Percentiles rank a stretch among this genome's conserved stretches.
Evolutionary conservation across 2,888 invertebrate species (phyloP).

Genomic region (Acanthopleura granulata): DNA sequence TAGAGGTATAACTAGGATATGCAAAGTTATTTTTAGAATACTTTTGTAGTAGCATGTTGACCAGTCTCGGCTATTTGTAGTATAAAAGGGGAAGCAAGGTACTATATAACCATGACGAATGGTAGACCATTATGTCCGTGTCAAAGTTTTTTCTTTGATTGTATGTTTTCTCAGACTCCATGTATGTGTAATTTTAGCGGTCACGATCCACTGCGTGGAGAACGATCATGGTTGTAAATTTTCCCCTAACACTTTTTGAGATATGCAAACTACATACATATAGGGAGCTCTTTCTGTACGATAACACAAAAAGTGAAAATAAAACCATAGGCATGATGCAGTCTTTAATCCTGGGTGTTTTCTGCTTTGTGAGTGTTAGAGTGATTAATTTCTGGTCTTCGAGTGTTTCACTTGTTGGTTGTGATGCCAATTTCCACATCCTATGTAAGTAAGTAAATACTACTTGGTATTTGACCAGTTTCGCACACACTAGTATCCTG

Average conservation of each 20-base stretch:
- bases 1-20: slow-evolving; percentile 4
- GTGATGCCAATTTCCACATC: too few relatives aligned
- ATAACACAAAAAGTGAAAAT: slow-evolving; percentile 13
- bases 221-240: slow-evolving; percentile 13
- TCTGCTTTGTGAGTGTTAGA: too few relatives aligned
- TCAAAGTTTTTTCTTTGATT: not conserved
- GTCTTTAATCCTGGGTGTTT: slow-evolving; percentile 4
- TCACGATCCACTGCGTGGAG: slow-evolving; percentile 13
- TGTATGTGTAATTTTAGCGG: slow-evolving; percentile 14
- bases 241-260: slow-evolving; percentile 19
- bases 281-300: slow-evolving; percentile 14
- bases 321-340: slow-evolving; percentile 19
- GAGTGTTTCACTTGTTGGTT: too few relatives aligned
- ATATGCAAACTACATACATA: slow-evolving; percentile 20
- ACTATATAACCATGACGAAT: not conserved
- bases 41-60: slow-evolving; percentile 16
- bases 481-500: too few relatives aligned
- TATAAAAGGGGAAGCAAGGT: not conserved
- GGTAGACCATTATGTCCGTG: not conserved
- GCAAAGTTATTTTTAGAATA: slow-evolving; percentile 20
- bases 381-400: too few relatives aligned
- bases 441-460: too few relatives aligned
- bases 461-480: too few relatives aligned
- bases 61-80: slow-evolving; percentile 12
- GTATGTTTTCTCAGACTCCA: not conserved